phyloP scores from a whole-genome alignment of 1,140 invertebrate genomes.

The Zophobas atratus region DNA sequence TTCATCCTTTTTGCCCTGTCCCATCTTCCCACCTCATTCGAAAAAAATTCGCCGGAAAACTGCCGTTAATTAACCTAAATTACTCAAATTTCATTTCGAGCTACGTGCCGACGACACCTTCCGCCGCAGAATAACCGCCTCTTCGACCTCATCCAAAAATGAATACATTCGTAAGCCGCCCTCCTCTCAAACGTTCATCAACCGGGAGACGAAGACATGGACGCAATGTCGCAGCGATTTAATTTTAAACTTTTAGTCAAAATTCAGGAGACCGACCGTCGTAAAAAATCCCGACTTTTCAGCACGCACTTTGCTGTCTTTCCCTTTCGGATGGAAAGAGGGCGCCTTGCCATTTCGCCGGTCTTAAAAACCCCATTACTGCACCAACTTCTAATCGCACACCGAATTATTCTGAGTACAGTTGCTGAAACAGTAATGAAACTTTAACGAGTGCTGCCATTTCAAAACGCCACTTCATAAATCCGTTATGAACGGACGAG shows the following conservation, averaged over 20 bases:
- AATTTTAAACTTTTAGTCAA: conserved; percentile 20
- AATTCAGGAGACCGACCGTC: background rate
- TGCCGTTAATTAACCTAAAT: too few species aligned
- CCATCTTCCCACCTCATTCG: too few species aligned
- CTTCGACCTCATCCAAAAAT: background rate
- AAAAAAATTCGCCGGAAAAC: too few species aligned
- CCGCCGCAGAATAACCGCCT: too few species aligned
- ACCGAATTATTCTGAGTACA: conserved; percentile 22
- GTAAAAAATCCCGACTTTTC: conserved; percentile 17
- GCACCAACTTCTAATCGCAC: conserved; percentile 31
- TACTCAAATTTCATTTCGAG: too few species aligned
- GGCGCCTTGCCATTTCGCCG: background rate
- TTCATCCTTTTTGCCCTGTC: too few species aligned
- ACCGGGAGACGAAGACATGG: background rate
- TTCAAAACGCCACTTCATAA: conserved; percentile 32
- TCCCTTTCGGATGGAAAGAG: background rate
- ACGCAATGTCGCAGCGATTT: conserved; percentile 2
- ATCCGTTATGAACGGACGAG: conserved; percentile 17
- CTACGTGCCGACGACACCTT: too few species aligned
- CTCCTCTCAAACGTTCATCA: background rate
- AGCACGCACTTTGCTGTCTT: background rate
- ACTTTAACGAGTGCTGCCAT: conserved; percentile 27
- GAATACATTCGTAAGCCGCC: background rate
- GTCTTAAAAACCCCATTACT: conserved; percentile 29
- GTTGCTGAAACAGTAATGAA: conserved; percentile 37